Evolutionary conservation across 2,113 vertebrate genomes (phyloP).

Genomic region (Cacatua alba): DNA sequence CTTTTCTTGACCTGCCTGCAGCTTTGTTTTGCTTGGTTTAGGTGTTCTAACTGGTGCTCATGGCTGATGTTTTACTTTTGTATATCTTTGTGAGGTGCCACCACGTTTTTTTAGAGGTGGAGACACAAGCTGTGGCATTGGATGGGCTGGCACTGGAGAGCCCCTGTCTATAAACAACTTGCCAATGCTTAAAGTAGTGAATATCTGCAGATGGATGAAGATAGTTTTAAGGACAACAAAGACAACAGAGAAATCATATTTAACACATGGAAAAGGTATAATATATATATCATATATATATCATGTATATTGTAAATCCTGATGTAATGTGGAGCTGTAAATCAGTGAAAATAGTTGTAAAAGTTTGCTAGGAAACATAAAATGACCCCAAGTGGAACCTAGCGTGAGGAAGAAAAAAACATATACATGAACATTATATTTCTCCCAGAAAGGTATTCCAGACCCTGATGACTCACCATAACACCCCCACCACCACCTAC

Average conservation of each 20-base stretch:
- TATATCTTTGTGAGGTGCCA: neutral
- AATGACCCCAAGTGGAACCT: neutral
- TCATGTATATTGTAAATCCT: neutral
- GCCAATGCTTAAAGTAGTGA: neutral
- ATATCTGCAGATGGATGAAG: neutral
- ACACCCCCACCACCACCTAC: neutral
- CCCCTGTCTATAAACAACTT: neutral
- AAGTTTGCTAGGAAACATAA: neutral
- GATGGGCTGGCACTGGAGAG: neutral
- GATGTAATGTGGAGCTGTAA: neutral
- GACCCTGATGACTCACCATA: neutral
- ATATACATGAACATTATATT: neutral
- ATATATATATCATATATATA: neutral
- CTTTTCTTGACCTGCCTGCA: neutral
- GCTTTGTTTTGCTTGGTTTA: neutral
- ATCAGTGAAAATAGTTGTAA: neutral
- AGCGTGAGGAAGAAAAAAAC: neutral
- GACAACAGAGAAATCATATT: neutral
- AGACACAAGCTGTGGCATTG: neutral
- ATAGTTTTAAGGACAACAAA: neutral
- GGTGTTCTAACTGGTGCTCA: neutral
- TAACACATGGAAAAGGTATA: neutral
- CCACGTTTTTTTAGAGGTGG: neutral
- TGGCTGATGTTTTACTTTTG: neutral
- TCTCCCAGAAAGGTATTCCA: neutral